Base-by-base conservation (phyloP, 2,797 vertebrate genomes). In the Eulemur coronatus region DNA sequence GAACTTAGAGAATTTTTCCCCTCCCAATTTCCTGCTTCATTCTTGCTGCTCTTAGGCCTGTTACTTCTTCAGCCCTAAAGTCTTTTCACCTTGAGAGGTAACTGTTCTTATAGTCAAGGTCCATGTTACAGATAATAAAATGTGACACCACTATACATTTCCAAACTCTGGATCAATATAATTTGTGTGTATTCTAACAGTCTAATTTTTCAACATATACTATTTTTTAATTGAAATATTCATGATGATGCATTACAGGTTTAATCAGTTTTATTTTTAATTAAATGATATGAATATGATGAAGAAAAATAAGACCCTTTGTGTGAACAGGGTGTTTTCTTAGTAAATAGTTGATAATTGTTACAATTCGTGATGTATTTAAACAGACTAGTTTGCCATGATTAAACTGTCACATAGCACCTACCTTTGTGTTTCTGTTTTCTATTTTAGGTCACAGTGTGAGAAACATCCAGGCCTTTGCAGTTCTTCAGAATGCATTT, bases 401-500 rank as follows among this genome's bases (percentile, higher is more conserved):
- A 69, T 72, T 70, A 78, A 95, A 93, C 65, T 94, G n/a, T 79
- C 89, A 73, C 13, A 15, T 75, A 52, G 4, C 79, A 92, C 89
- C 89, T 98, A 94, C 87, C 96, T 41, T 92, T 97, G 24, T 95
- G 35, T 95, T 95, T 87, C 84, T 79, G 11, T 96, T 96, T 96
- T 95, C 94, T 93, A 4, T 96, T 96, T 90, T 57, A 98, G 99
- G 99, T 98, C 99, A 99, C 96, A 99, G 99, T 2, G 99, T 99
- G 96, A 99, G 99, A 94, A 99, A 99, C 95, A 99, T 99, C 97
- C 99, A 99, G 98, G 99, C 99, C 14, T 99, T 99, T 96, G 99
- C 99, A 0, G 99, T 99, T 81, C 99, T 99, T 26, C 99, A 99
- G 98, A 99, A 99, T 55, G 99, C 99, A 94, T 99, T 99, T 98